Base-by-base conservation (phyloP, 2,888 invertebrate genomes). In the Leptopilina myrica region DNA sequence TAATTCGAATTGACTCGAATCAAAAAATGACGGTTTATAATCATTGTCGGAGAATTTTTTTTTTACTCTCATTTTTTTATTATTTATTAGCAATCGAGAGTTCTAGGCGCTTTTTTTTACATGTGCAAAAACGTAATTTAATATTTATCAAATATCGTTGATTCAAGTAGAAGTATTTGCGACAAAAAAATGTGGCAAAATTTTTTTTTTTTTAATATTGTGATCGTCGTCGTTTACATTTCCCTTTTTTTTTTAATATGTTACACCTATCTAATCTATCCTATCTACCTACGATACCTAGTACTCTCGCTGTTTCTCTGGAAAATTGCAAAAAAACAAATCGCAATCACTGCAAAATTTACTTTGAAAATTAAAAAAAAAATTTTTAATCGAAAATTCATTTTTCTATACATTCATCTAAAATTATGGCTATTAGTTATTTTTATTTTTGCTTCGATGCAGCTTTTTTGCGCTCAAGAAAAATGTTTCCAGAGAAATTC, bases 221-320 rank as follows among this genome's bases (percentile, higher is more conserved):
- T 49, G 12, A 33, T 66, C 15, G 12, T 67, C 75, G 53, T 59
- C 75, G 62, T 65, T 43, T 43, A 33, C 33, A 33, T 79, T 65
- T 75, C 65, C 67, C 69, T 66, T 76, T 62, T 62, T 62, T 53
- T 69, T 26, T 69, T 69, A 69, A 53, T 69, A 69, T 73, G 56
- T 78, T 80, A 40, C 67, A 67, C 77, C 75, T 76, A 76, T 76
- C 66, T 79, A 69, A 69, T 76, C 77, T 76, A 78, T 67, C 76
- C 78, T 76, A 69, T 78, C 66, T 67, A 80, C 64, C 76, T 67
- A 76, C 33, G 33, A 33, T 33, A 33, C 69, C 43, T 78, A 77
- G 64, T 79, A 73, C 64, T 79, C 73, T 75, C 59, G 64, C 73
- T 64, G 64, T 14, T 33, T 73, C n/a, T 33, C 56, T 56, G 26